Percentiles rank a stretch among this genome's conserved stretches.
Conservation (phyloP, 2,797 vertebrate species). For the Picus viridis region DNA sequence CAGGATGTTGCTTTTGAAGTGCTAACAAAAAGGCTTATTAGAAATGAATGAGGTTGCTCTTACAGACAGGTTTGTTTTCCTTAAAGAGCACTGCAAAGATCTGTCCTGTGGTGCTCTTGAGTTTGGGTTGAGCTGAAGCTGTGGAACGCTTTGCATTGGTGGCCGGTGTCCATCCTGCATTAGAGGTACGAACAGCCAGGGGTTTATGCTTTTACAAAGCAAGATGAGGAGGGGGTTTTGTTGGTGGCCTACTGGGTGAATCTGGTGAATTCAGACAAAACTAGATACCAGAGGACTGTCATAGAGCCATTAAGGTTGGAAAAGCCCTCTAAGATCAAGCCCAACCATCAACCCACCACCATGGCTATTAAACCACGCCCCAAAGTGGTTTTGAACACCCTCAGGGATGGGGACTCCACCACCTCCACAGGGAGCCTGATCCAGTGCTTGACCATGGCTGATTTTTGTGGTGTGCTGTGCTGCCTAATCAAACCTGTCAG, state of each 20-base stretch:
- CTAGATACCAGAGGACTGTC: not conserved
- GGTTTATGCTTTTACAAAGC: not conserved
- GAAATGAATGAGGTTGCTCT: constrained; percentile 26
- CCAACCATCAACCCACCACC: too few species aligned
- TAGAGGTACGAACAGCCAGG: not conserved
- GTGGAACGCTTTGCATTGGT: not conserved
- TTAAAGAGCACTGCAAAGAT: not conserved
- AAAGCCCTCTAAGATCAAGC: too few species aligned
- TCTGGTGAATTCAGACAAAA: not conserved
- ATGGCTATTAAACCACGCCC: too few species aligned
- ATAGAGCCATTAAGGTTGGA: too few species aligned
- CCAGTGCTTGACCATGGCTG: not conserved
- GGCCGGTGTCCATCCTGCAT: not conserved
- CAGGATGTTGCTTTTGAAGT: not conserved
- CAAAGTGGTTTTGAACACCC: too few species aligned
- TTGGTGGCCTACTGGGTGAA: not conserved
- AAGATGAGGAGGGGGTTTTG: not conserved
- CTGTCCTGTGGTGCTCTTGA: not conserved
- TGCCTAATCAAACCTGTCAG: not conserved
- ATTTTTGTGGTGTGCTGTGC: not conserved
- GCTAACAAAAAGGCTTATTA: not conserved
- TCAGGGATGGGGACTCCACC: too few species aligned
- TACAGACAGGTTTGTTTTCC: not conserved
- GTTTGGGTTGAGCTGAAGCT: not conserved
- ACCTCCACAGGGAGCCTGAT: too few species aligned